These are phyloP conservation scores for Aegypius monachus DNA, from an alignment of 2,113 vertebrate genomes.

Conservation along the genomic window DNA sequence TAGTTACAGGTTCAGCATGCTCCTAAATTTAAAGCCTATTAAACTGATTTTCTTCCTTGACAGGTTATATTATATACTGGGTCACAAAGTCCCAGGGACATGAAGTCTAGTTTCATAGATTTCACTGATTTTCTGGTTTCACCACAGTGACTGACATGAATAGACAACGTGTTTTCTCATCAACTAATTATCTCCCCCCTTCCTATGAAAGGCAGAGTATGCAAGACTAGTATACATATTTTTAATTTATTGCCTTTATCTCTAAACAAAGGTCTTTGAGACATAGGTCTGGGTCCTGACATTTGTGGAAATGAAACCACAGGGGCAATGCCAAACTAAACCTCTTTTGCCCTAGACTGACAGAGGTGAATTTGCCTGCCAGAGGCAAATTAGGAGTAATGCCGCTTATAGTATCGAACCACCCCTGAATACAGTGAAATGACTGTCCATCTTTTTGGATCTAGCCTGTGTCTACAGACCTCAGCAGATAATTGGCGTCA, in stretches of 20 bases:
- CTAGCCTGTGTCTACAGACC: neutral
- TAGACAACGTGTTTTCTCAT: neutral
- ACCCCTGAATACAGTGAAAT: neutral
- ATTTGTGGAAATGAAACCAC: neutral
- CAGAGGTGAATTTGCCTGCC: neutral
- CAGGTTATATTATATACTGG: neutral
- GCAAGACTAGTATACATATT: neutral
- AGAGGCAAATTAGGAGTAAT: neutral
- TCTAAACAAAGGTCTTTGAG: neutral
- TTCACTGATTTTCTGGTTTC: neutral
- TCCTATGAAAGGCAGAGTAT: neutral
- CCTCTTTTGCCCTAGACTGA: neutral
- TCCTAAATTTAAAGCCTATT: neutral
- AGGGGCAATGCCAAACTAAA: neutral
- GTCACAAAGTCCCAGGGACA: neutral
- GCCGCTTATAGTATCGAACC: neutral
- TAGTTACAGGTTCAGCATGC: neutral
- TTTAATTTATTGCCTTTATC: neutral
- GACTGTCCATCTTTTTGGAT: neutral
- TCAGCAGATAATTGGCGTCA: neutral
- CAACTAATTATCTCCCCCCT: neutral
- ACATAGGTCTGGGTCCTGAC: neutral
- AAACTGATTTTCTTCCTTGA: neutral
- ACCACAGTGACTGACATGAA: neutral
- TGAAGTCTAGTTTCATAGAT: neutral